Percentiles rank a stretch among this genome's conserved stretches.
These are phyloP conservation scores for Trachymyrmex cornetzi DNA, from an alignment of 1,140 invertebrate genomes.

Conservation along the genomic window DNA sequence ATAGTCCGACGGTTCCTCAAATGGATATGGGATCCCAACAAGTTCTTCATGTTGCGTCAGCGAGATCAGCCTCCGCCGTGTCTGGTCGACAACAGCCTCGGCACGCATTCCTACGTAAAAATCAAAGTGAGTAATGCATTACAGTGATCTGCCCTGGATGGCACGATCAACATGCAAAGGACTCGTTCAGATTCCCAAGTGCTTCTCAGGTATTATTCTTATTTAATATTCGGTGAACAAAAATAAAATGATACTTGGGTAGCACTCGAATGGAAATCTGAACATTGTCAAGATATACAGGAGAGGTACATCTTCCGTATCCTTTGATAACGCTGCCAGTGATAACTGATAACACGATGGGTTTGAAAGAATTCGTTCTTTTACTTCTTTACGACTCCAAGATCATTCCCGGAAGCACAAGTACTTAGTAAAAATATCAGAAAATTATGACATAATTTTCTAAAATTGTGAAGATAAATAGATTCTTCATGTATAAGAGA, in stretches of 20 bases:
- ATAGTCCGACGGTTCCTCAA: slow-evolving; percentile 85
- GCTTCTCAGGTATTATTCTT: too few species aligned
- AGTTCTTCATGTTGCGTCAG: slow-evolving; percentile 82
- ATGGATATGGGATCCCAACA: slow-evolving; percentile 87
- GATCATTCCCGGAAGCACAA: not conserved
- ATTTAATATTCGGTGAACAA: too few species aligned
- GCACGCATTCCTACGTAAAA: slow-evolving; percentile 90
- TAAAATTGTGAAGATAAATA: not conserved
- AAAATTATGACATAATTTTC: not conserved
- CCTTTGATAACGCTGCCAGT: not conserved
- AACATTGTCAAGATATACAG: too few species aligned
- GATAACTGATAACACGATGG: not conserved
- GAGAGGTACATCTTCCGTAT: not conserved
- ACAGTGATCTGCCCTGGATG: not conserved
- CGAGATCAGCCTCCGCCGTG: slow-evolving; percentile 89
- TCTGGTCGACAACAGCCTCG: slow-evolving; percentile 88
- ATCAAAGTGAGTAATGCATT: slow-evolving; percentile 87
- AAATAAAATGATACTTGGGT: too few species aligned
- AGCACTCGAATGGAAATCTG: too few species aligned
- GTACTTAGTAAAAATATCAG: not conserved
- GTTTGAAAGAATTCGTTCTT: not conserved
- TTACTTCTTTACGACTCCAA: not conserved
- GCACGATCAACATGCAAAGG: not conserved
- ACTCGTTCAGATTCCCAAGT: too few species aligned
- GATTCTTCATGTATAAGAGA: not conserved